Conservation (phyloP, 2,888 invertebrate genomes). For the Heteropelma amictum region DNA sequence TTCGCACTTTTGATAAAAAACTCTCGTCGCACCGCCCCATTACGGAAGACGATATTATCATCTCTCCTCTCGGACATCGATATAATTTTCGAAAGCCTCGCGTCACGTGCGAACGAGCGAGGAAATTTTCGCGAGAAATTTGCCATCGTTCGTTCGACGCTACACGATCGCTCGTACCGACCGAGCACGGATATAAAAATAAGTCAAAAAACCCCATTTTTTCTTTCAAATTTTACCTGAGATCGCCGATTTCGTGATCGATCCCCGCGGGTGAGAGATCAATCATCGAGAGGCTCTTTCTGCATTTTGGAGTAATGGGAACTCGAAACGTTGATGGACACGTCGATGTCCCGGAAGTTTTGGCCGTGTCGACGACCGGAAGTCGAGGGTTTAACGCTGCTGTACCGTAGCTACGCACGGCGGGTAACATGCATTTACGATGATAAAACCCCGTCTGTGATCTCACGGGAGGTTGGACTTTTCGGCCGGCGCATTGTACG, state of each 20-base stretch:
- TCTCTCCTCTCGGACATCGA: too few relatives aligned
- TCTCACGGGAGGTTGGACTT: conserved; percentile 65
- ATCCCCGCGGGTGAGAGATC: conserved; percentile 65
- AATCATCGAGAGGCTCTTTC: conserved; percentile 72
- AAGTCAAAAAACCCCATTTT: too few relatives aligned
- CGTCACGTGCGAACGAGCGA: neutral
- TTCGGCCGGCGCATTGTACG: conserved; percentile 64
- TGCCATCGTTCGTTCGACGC: neutral
- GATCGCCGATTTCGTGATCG: conserved; percentile 59
- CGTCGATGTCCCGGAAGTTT: conserved; percentile 42
- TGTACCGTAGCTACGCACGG: conserved; percentile 6
- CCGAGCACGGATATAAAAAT: too few relatives aligned
- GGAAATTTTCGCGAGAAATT: neutral
- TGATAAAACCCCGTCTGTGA: conserved; percentile 62
- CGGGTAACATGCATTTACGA: conserved; percentile 55
- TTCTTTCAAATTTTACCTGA: conserved; percentile 59
- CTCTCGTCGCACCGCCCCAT: too few relatives aligned
- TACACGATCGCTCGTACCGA: too few relatives aligned
- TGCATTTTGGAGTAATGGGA: conserved; percentile 49
- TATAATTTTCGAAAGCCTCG: neutral
- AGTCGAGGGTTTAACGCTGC: conserved; percentile 15
- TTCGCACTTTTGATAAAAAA: neutral
- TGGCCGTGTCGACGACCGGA: conserved; percentile 13
- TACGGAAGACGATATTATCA: too few relatives aligned
- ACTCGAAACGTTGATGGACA: conserved; percentile 55